Percentiles rank a stretch among this genome's conserved stretches.
phyloP scores from a whole-genome alignment of 2,888 invertebrate genomes.

The Eupithecia vulgata region DNA sequence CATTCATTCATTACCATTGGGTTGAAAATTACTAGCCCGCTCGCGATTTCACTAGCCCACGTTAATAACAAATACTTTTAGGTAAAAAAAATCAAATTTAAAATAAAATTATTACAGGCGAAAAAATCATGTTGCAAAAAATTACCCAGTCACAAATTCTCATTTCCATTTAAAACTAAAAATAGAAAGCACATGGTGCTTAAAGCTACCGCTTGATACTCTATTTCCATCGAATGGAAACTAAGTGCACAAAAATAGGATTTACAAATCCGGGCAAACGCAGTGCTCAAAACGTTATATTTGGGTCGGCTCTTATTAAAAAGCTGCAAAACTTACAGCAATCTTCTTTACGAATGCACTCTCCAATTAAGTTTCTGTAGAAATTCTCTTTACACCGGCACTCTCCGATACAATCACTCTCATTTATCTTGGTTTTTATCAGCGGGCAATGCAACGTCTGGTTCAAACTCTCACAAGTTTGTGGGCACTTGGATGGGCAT shows the following conservation, averaged over 20 bases:
- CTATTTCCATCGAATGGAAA: too few relatives aligned
- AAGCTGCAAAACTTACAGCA: slow-evolving; percentile 39
- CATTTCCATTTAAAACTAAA: too few relatives aligned
- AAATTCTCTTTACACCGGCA: slow-evolving; percentile 40
- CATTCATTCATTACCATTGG: background rate
- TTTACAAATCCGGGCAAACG: background rate
- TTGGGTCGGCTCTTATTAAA: background rate
- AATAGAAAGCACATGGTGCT: too few relatives aligned
- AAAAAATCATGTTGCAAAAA: too few relatives aligned
- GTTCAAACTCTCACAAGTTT: slow-evolving; percentile 49
- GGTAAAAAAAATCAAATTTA: too few relatives aligned
- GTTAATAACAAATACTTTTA: too few relatives aligned
- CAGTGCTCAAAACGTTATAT: too few relatives aligned
- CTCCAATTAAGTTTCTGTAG: slow-evolving; percentile 36
- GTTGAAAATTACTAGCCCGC: too few relatives aligned
- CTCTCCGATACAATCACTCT: slow-evolving; percentile 28
- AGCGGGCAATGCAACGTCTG: slow-evolving; percentile 28
- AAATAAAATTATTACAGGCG: too few relatives aligned
- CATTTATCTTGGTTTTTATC: slow-evolving; percentile 19
- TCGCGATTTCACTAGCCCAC: too few relatives aligned
- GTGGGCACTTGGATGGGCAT: slow-evolving; percentile 39
- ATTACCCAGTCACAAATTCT: too few relatives aligned
- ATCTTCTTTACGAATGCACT: slow-evolving; percentile 39
- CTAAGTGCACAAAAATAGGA: too few relatives aligned
- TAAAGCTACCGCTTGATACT: background rate